phyloP scores from a whole-genome alignment of 2,113 vertebrate species.

The Tympanuchus pallidicinctus region DNA sequence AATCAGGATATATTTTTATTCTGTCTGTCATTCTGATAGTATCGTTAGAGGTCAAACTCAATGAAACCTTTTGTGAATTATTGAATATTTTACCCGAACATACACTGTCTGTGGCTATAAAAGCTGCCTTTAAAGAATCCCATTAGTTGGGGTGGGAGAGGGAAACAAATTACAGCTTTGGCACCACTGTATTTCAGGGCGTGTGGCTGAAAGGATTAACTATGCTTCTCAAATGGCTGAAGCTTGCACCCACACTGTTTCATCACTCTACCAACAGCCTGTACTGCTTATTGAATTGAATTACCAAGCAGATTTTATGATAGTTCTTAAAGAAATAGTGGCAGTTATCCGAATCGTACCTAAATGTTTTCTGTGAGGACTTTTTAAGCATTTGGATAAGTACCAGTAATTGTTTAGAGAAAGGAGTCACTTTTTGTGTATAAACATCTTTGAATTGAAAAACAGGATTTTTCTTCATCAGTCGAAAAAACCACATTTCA shows the following conservation, averaged over 20 bases:
- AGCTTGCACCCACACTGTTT: not conserved
- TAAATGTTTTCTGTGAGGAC: not conserved
- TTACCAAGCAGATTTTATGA: not conserved
- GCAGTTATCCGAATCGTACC: not conserved
- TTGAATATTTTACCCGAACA: not conserved
- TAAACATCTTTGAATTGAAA: not conserved
- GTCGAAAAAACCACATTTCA: not conserved
- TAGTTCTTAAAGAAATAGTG: not conserved
- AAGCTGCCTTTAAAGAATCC: not conserved
- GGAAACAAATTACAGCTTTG: not conserved
- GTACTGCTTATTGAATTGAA: not conserved
- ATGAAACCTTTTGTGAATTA: not conserved
- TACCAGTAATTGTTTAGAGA: not conserved
- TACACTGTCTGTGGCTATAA: not conserved
- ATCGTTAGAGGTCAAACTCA: not conserved
- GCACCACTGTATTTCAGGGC: not conserved
- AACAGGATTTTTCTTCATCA: not conserved
- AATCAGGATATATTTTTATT: not conserved
- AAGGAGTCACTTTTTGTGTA: not conserved
- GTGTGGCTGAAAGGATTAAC: constrained; percentile 25
- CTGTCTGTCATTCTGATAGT: not conserved
- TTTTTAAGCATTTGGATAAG: not conserved
- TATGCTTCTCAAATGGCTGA: not conserved
- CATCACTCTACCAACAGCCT: not conserved
- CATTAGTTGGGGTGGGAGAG: not conserved